Conservation (phyloP, 2,888 invertebrate species). For the Drosophila pseudotalamancana region DNA sequence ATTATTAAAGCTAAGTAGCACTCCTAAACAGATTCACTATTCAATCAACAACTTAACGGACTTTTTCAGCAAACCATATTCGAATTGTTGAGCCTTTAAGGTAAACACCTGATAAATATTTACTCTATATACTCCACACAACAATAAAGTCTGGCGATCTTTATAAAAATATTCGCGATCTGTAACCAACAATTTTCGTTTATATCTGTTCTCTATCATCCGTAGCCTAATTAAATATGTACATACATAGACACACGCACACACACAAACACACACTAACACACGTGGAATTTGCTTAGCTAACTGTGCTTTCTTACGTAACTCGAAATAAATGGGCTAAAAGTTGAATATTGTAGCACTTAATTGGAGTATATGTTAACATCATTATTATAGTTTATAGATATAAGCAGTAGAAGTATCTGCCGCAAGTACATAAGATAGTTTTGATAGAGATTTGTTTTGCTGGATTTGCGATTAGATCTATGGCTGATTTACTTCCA, state of each 20-base stretch:
- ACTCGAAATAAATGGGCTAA: slow-evolving; percentile 46
- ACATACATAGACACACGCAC: not conserved
- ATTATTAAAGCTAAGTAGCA: slow-evolving; percentile 4
- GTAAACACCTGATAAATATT: not conserved
- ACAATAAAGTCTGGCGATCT: slow-evolving; percentile 8
- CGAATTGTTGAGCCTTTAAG: slow-evolving; percentile 8
- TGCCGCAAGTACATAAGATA: slow-evolving; percentile 8
- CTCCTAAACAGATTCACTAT: not conserved
- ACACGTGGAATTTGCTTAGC: slow-evolving; percentile 25
- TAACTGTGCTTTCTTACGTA: slow-evolving; percentile 37
- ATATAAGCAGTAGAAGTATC: slow-evolving; percentile 12
- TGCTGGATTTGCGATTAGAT: not conserved
- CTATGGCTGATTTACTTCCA: no score
- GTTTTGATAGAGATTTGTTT: slow-evolving; percentile 4
- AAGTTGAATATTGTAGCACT: slow-evolving; percentile 58
- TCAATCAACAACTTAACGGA: slow-evolving; percentile 14
- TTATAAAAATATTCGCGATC: slow-evolving; percentile 51
- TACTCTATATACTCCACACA: not conserved
- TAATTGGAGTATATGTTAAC: slow-evolving; percentile 49
- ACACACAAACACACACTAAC: slow-evolving; percentile 1
- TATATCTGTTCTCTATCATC: not conserved
- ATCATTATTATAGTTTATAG: slow-evolving; percentile 13
- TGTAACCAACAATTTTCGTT: slow-evolving; percentile 31
- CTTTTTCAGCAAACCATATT: slow-evolving; percentile 4
- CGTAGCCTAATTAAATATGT: slow-evolving; percentile 19